Evolutionary conservation across 2,797 vertebrate species (phyloP).

Genomic region (Anabas testudineus): DNA sequence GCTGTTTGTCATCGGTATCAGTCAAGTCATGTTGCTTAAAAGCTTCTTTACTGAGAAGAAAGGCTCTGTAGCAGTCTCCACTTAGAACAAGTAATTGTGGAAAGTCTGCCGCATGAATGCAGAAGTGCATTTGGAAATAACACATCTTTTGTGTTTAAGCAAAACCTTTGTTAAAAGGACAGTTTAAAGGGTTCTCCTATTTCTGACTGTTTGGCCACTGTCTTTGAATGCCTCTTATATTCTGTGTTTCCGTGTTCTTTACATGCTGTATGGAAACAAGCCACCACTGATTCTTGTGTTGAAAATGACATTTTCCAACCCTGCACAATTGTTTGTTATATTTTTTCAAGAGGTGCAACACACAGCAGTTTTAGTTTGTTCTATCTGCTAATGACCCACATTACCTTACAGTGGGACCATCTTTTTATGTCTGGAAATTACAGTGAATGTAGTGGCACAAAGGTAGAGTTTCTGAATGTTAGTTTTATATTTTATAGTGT

Average conservation of each 20-base stretch:
- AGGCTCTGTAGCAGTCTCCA: constrained; percentile 66
- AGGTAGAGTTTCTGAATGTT: constrained; percentile 42
- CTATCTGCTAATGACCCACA: neutral
- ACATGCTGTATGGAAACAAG: constrained; percentile 25
- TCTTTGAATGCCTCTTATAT: constrained; percentile 1
- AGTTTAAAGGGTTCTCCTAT: constrained; percentile 9
- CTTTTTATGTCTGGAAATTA: neutral
- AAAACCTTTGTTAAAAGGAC: constrained; percentile 6
- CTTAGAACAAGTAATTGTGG: constrained; percentile 62
- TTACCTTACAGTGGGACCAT: neutral
- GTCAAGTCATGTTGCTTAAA: constrained; percentile 91
- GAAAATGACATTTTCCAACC: constrained; percentile 21
- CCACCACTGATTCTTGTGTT: constrained; percentile 15
- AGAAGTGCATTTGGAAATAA: constrained; percentile 10
- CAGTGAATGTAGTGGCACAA: constrained; percentile 19
- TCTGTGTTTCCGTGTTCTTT: constrained; percentile 13
- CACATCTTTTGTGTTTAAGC: constrained; percentile 26
- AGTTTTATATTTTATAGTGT: constrained; percentile 38
- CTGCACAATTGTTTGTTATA: constrained; percentile 44
- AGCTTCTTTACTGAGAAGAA: constrained; percentile 92
- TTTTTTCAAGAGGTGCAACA: constrained; percentile 15
- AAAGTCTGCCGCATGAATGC: constrained; percentile 14
- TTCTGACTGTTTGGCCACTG: neutral
- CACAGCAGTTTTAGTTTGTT: constrained; percentile 17
- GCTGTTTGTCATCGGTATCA: constrained; percentile 88